Base-by-base conservation (phyloP, 2,113 vertebrate species). In the Stictonetta naevosa region DNA sequence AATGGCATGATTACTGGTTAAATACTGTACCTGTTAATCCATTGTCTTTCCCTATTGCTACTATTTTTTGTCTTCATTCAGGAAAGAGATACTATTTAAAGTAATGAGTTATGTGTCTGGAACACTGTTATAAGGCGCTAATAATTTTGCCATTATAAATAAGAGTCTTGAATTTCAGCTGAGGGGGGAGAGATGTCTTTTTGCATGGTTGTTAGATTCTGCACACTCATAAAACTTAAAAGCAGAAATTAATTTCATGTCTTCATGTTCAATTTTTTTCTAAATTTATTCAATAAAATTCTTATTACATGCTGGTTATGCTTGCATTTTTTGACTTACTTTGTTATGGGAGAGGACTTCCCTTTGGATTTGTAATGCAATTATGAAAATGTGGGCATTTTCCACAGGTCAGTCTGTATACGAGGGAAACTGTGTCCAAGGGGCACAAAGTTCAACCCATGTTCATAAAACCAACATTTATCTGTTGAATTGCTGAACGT, bases 221-320 rank as follows among this genome's bases (percentile, higher is more conserved):
- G 78, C 77, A 16, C 80, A 56, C 95, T 91, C 75, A 40, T 77
- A 29, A 79, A 82, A 83, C 31, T 86, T 75, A 79, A 1, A 90
- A 8, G 2, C 80, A 55, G 86, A 69, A 90, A 81, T 73, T 71
- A 73, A 94, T 95, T 56, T 93, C 73, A 64, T 92, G 59, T 85
- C 83, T 88, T 96, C 64, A 67, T 79, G 86, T 76, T 88, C 69
- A 53, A 28, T 87, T 92, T 90, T 85, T 96, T 94, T 80, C 86
- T 78, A 83, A 92, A 81, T 89, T 52, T 89, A 86, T 90, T 89
- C 69, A 97, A 97, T 97, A 97, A 97, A 97, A 96, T 90, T 84
- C 69, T 93, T 95, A 86, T 3, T 76, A 64, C 44, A 50, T 44
- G 25, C 84, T 85, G 77, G 22, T 93, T 93, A 66, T 67, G 25